Percentiles rank a stretch among this genome's conserved stretches.
Evolutionary conservation across 1,140 invertebrate genomes (phyloP).

Genomic region (Drosophila triauraria): DNA sequence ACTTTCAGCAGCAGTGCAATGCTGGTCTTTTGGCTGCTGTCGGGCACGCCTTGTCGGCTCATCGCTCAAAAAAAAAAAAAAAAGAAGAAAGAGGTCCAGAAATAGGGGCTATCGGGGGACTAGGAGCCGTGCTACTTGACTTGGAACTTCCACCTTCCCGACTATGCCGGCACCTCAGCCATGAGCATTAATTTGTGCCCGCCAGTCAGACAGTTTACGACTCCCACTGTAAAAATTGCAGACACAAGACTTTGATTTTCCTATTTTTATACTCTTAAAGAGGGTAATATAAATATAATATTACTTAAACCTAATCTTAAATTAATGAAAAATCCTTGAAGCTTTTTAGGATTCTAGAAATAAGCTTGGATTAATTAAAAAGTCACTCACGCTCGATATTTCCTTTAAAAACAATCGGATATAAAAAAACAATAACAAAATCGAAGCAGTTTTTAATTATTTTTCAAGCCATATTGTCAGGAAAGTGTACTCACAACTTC

Average conservation of each 20-base stretch:
- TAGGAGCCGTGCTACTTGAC: conserved; percentile 63
- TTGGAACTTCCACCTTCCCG: conserved; percentile 58
- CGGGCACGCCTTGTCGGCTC: conserved; percentile 64
- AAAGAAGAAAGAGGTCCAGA: background rate
- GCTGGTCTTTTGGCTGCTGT: conserved; percentile 49
- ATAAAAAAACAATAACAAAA: background rate
- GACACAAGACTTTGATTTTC: conserved; percentile 32
- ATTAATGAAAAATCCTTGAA: too few relatives aligned
- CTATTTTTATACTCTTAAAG: conserved; percentile 10
- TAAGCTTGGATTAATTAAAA: too few relatives aligned
- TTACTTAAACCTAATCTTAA: too few relatives aligned
- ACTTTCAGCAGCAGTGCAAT: conserved; percentile 21
- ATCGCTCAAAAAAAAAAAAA: conserved; percentile 36
- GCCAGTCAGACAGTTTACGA: conserved; percentile 70
- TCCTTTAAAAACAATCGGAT: too few relatives aligned
- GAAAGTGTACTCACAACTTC: background rate
- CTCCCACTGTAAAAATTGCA: conserved; percentile 68
- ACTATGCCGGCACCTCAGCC: conserved; percentile 53
- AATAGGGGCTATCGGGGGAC: conserved; percentile 9
- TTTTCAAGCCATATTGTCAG: too few relatives aligned
- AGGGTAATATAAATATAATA: background rate
- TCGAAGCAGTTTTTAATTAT: too few relatives aligned
- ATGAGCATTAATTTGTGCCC: conserved; percentile 73
- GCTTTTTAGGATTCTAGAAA: too few relatives aligned
- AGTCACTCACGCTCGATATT: background rate